Evolutionary conservation across 2,888 invertebrate genomes (phyloP).

Genomic region (Lissonota sp.): DNA sequence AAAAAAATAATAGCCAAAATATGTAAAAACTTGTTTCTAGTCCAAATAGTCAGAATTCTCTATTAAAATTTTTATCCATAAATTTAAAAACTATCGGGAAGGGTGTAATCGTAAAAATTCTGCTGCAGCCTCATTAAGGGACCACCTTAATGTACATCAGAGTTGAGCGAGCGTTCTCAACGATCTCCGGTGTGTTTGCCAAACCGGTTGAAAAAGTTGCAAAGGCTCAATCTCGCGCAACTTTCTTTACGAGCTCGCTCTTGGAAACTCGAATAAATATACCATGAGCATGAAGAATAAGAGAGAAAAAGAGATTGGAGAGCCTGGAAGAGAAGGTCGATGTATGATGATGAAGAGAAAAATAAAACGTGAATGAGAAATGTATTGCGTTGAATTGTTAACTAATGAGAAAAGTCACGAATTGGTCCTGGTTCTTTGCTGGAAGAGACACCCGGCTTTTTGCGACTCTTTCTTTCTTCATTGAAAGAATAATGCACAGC

Average conservation of each 20-base stretch:
- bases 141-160: background rate
- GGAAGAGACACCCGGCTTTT: background rate
- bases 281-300: slow-evolving; percentile 8
- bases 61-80: too few species aligned
- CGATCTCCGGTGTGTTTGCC: slow-evolving; percentile 26
- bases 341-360: background rate
- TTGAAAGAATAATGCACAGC: background rate
- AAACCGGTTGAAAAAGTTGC: slow-evolving; percentile 43
- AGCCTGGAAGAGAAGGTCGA: background rate
- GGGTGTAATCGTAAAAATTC: too few species aligned
- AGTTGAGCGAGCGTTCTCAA: background rate
- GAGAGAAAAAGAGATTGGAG: background rate
- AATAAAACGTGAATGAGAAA: slow-evolving; percentile 17
- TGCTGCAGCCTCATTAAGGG: too few species aligned
- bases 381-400: slow-evolving; percentile 26
- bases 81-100: too few species aligned
- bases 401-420: slow-evolving; percentile 44
- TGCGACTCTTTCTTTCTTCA: background rate
- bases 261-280: background rate
- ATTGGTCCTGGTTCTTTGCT: slow-evolving; percentile 41
- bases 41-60: too few species aligned
- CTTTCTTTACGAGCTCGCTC: slow-evolving; percentile 22
- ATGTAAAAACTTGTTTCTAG: too few species aligned
- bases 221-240: slow-evolving; percentile 15
- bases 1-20: too few species aligned